These are phyloP conservation scores for Biston stratarius DNA, from an alignment of 2,888 invertebrate species.

Conservation along the genomic window DNA sequence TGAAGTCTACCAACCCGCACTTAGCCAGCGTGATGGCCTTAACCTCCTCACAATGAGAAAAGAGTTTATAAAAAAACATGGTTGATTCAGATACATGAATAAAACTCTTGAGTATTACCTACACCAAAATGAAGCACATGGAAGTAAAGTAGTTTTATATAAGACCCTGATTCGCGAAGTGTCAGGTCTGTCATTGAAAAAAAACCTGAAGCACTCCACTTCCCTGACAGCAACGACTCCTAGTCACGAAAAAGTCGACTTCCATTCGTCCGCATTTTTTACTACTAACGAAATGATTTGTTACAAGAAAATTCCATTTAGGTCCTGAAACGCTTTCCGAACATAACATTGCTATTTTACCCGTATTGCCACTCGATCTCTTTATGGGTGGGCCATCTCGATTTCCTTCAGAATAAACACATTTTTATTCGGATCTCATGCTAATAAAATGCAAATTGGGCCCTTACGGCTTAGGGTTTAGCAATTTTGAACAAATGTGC, in stretches of 20 bases:
- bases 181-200: conserved; percentile 12
- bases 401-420: conserved; percentile 80
- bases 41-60: too few species aligned
- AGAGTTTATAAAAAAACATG: too few species aligned
- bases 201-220: conserved; percentile 2
- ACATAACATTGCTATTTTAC: conserved; percentile 65
- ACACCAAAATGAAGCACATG: too few species aligned
- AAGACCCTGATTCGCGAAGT: background rate
- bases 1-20: too few species aligned
- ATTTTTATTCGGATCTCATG: conserved; percentile 81
- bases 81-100: too few species aligned
- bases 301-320: conserved; percentile 59
- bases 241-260: conserved; percentile 7
- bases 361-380: conserved; percentile 71
- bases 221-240: background rate
- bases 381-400: conserved; percentile 71
- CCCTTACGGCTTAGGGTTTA: conserved; percentile 78
- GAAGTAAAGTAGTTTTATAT: background rate
- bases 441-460: conserved; percentile 83
- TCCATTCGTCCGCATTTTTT: conserved; percentile 26
- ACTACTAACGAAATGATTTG: conserved; percentile 40
- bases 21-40: too few species aligned
- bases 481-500: conserved; percentile 80
- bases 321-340: conserved; percentile 60
- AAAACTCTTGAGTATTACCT: too few species aligned